These are phyloP conservation scores for Xenentodon cancila DNA, from an alignment of 2,797 vertebrate species.

Conservation along the genomic window DNA sequence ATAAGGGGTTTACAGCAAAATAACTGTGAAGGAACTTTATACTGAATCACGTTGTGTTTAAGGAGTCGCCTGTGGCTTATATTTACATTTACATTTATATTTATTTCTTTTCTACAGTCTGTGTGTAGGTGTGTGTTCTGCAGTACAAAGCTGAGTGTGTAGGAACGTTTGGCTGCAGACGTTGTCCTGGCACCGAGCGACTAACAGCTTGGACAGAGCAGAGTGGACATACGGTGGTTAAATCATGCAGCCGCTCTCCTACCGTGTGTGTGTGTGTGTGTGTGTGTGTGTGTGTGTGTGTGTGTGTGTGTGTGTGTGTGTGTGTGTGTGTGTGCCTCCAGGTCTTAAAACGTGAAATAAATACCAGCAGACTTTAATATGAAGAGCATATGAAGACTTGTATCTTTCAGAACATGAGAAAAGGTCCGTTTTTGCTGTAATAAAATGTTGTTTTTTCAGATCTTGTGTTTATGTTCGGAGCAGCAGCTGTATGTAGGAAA, in stretches of 20 bases:
- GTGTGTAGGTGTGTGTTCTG: neutral
- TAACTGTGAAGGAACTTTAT: too few relatives aligned
- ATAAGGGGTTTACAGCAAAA: neutral
- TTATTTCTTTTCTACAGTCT: too few relatives aligned
- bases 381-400: neutral
- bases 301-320: too few relatives aligned
- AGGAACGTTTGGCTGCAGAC: slow-evolving; percentile 50
- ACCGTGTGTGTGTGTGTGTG: neutral
- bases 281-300: slow-evolving; percentile 5
- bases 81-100: too few relatives aligned
- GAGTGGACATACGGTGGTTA: slow-evolving; percentile 67
- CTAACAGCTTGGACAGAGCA: slow-evolving; percentile 62
- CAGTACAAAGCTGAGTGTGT: slow-evolving; percentile 29
- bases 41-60: neutral
- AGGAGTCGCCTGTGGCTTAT: neutral
- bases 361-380: slow-evolving; percentile 1
- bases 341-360: slow-evolving; percentile 5
- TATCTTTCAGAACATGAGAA: too few relatives aligned
- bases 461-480: too few relatives aligned
- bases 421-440: too few relatives aligned
- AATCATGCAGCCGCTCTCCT: slow-evolving; percentile 40
- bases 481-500: too few relatives aligned
- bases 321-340: slow-evolving; percentile 7
- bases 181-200: slow-evolving; percentile 43
- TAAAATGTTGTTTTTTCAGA: too few relatives aligned